Evolutionary conservation across 2,797 vertebrate genomes (phyloP).

Genomic region (Crax fasciolata): DNA sequence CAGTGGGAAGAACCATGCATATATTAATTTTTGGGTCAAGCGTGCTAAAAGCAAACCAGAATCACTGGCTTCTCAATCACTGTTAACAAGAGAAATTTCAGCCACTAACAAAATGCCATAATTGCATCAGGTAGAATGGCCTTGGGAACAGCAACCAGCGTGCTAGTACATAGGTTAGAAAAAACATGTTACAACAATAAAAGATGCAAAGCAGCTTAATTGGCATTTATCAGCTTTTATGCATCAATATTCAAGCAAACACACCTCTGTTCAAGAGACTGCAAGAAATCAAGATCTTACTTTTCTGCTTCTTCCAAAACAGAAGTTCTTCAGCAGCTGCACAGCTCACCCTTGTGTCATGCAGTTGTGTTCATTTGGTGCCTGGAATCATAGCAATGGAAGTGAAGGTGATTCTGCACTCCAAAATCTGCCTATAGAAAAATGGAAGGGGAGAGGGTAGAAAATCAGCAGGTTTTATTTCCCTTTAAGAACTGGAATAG

Average conservation of each 20-base stretch:
- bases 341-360: background rate
- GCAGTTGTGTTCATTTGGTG: background rate
- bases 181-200: too few relatives aligned
- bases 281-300: background rate
- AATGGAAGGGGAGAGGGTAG: background rate
- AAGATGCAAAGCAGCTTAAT: background rate
- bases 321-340: background rate
- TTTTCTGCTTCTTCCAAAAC: background rate
- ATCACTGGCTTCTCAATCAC: fast-evolving
- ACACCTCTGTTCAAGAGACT: background rate
- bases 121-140: background rate
- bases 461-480: background rate
- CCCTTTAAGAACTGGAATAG: background rate
- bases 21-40: background rate
- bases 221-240: background rate
- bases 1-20: background rate
- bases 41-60: background rate
- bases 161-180: background rate
- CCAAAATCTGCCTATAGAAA: background rate
- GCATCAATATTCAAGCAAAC: background rate
- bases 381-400: background rate
- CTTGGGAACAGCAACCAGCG: background rate
- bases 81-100: background rate
- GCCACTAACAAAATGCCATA: background rate
- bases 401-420: background rate